Percentiles rank a stretch among this genome's conserved stretches.
These are phyloP conservation scores for Ommatoiulus sabulosus DNA, from an alignment of 2,888 invertebrate genomes.

Conservation along the genomic window DNA sequence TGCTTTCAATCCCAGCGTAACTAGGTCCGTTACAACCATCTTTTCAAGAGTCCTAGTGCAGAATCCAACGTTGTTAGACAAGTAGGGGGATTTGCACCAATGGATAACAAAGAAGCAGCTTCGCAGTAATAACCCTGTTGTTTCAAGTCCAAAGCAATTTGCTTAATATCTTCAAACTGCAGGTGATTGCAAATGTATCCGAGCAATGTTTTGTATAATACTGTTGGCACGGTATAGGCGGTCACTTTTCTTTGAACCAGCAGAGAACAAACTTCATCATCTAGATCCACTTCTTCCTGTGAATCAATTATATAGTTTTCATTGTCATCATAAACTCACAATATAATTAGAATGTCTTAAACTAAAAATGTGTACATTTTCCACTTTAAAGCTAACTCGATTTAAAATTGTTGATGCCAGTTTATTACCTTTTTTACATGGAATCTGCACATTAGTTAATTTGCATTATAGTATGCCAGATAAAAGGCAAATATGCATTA, in stretches of 20 bases:
- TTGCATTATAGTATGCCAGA: background rate
- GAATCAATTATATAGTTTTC: background rate
- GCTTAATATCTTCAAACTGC: background rate
- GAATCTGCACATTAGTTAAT: too few relatives aligned
- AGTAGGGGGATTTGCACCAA: background rate
- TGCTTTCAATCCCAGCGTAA: background rate
- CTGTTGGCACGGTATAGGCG: conserved; percentile 25
- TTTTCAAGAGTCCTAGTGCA: conserved; percentile 55
- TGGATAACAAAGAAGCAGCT: conserved; percentile 57
- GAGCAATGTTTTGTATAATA: conserved; percentile 52
- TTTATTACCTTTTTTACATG: too few relatives aligned
- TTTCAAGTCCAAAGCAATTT: conserved; percentile 26
- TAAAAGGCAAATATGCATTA: background rate
- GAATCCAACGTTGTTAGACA: conserved; percentile 53
- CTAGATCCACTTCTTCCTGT: conserved; percentile 42
- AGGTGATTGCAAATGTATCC: conserved; percentile 34
- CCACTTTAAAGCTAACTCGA: too few relatives aligned
- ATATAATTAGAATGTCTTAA: too few relatives aligned
- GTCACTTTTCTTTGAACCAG: conserved; percentile 46
- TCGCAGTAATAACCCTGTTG: conserved; percentile 54
- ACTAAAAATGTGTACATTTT: background rate
- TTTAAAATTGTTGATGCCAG: too few relatives aligned
- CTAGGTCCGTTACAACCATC: background rate
- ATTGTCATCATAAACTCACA: too few relatives aligned
- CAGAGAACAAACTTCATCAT: conserved; percentile 55